phyloP scores from a whole-genome alignment of 1,140 invertebrate species.

The Heliconius hewitsoni region DNA sequence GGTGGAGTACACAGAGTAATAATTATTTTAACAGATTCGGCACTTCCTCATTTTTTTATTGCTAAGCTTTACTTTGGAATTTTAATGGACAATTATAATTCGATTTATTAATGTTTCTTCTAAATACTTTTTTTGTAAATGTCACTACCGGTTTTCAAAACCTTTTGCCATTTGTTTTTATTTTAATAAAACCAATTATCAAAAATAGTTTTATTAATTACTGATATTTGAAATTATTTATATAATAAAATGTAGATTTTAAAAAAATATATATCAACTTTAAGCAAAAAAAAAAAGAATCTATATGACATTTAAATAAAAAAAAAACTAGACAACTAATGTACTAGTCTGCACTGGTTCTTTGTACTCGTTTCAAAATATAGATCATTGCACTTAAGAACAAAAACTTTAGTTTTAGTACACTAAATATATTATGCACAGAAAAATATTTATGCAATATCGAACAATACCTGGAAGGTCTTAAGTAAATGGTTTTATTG shows the following conservation, averaged over 20 bases:
- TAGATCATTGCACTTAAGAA: not conserved
- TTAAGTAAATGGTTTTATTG: conserved; percentile 19
- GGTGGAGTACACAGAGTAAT: conserved; percentile 27
- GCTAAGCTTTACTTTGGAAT: not conserved
- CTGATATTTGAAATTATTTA: too few species aligned
- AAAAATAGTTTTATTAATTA: too few species aligned
- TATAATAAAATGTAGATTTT: too few species aligned
- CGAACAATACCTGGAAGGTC: conserved; percentile 22
- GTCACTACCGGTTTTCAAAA: not conserved
- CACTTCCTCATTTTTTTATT: conserved; percentile 22
- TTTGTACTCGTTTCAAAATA: not conserved
- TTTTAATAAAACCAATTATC: not conserved
- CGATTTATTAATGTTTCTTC: conserved; percentile 4
- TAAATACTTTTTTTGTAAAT: not conserved
- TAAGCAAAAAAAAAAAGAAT: not conserved
- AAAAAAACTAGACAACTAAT: not conserved
- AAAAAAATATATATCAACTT: not conserved
- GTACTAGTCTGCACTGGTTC: not conserved
- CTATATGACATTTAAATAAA: not conserved
- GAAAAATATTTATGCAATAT: conserved; percentile 19
- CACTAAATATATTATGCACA: not conserved
- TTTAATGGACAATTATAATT: not conserved
- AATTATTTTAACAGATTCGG: conserved; percentile 24
- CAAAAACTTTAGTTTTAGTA: not conserved
- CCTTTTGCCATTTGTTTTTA: not conserved